A percentile compares a stretch with the other conserved stretches of the same genome.
These are phyloP conservation scores for Pachypanchax playfairii DNA, from an alignment of 2,113 vertebrate species.

Conservation along the genomic window DNA sequence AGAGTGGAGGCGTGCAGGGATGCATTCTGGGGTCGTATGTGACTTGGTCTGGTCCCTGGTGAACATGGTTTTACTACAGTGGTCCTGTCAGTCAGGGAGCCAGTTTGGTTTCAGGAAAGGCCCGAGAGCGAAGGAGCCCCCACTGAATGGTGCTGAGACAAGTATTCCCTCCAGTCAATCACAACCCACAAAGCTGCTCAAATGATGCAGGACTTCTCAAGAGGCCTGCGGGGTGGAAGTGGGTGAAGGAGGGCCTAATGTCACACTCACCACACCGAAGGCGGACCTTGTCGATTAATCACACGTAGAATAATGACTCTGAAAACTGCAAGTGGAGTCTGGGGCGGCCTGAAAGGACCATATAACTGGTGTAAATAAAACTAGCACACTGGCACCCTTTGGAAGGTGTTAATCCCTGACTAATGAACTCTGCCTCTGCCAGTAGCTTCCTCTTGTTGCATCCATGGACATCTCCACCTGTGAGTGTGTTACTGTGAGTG, in stretches of 20 bases:
- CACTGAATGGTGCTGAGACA: constrained; percentile 37
- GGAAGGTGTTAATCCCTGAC: constrained; percentile 79
- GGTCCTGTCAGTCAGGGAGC: constrained; percentile 69
- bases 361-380: constrained; percentile 68
- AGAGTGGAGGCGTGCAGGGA: constrained; percentile 35
- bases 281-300: constrained; percentile 56
- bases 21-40: constrained; percentile 60
- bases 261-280: constrained; percentile 52
- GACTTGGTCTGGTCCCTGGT: constrained; percentile 60
- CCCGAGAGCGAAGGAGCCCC: constrained; percentile 22
- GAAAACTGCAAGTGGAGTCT: constrained; percentile 39
- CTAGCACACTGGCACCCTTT: constrained; percentile 58
- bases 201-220: constrained; percentile 63
- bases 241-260: constrained; percentile 53
- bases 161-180: constrained; percentile 67
- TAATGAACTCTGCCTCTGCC: constrained; percentile 78
- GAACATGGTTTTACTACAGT: constrained; percentile 73
- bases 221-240: constrained; percentile 46
- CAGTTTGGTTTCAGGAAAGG: constrained; percentile 34
- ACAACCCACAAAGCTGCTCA: constrained; percentile 55
- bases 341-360: constrained; percentile 38
- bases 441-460: constrained; percentile 61
- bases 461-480: constrained; percentile 65
- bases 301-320: constrained; percentile 51
- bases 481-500: constrained; percentile 31